Base-by-base conservation (phyloP, 2,797 vertebrate genomes). In the Fistularia commersonii region DNA sequence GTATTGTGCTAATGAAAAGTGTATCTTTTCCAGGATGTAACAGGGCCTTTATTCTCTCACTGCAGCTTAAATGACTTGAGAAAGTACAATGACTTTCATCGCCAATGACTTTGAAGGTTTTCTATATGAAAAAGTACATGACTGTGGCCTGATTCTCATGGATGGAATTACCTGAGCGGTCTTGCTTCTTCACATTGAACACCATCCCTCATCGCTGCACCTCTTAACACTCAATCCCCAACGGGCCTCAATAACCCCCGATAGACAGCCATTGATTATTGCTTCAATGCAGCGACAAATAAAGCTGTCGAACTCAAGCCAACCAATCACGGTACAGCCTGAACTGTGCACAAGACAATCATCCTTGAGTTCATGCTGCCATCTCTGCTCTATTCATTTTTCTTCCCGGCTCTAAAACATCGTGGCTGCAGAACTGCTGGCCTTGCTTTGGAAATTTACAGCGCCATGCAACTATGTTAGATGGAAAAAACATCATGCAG, bases 371-470 rank as follows among this genome's bases (percentile, higher is more conserved):
- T 34, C 50, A 14, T 61, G 53, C 51, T 66, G 59, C 57, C 64
- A 47, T 57, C 60, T 53, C 51, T 44, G 41, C 47, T 54, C 49
- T 45, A 11, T 35, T 35, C 48, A 32, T 61, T 61, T 54, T 49
- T 45, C 56, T 66, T 41, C 7, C 7, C 34, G 51, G 11, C 62
- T 54, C 57, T 78, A 80, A 79, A 80, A 77, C 57, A 61, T 57
- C 61, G 34, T 39, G 62, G 52, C n/a, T n/a, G n/a, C 64, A 61
- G 64, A 68, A 64, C 72, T 43, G 57, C 46, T 48, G 77, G 77
- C 78, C 80, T 85, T 83, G 83, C 48, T 69, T 12, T 44, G 35
- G 63, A 75, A 79, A 85, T 88, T 83, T 85, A 88, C 86, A 69
- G 69, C 81, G 53, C n/a, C 8, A 23, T 53, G 72, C 44, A 52